A percentile compares a stretch with the other conserved stretches of the same genome.
phyloP scores from a whole-genome alignment of 2,797 vertebrate genomes.

The Cryptoprocta ferox region DNA sequence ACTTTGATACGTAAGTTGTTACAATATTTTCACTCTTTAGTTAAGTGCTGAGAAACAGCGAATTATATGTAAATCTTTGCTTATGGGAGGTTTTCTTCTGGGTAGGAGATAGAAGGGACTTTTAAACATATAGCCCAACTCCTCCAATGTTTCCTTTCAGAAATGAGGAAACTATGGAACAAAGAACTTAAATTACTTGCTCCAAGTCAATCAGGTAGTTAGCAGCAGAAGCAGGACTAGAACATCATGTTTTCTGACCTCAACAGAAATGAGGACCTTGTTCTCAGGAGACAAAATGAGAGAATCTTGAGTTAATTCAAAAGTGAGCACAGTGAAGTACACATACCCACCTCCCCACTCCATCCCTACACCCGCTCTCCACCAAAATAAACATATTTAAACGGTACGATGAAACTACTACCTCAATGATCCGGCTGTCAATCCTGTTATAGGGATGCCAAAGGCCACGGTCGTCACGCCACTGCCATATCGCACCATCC shows the following conservation, averaged over 20 bases:
- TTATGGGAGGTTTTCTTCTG: background rate
- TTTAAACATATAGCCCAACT: constrained; percentile 51
- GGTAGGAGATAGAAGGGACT: background rate
- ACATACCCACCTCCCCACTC: constrained; percentile 49
- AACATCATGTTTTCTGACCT: constrained; percentile 81
- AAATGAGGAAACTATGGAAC: constrained; percentile 75
- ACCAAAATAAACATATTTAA: constrained; percentile 63
- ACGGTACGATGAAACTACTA: constrained; percentile 85
- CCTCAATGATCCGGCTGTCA: constrained; percentile 99
- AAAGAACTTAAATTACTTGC: constrained; percentile 79
- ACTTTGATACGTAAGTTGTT: background rate
- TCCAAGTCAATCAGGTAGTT: constrained; percentile 79
- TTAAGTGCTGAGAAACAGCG: background rate
- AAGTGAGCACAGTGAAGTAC: constrained; percentile 49
- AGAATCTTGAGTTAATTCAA: constrained; percentile 80
- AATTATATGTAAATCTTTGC: background rate
- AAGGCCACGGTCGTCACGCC: constrained; percentile 98
- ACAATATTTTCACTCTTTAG: background rate
- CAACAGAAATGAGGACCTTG: constrained; percentile 82
- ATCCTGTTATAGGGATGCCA: constrained; percentile 99
- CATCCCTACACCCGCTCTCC: constrained; percentile 68
- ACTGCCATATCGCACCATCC: constrained; percentile 99
- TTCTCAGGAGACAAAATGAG: constrained; percentile 84
- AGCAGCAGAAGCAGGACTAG: constrained; percentile 82
- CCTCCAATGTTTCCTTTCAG: constrained; percentile 70